Base-by-base conservation (phyloP, 2,113 vertebrate species). In the Sebastes schlegelii region DNA sequence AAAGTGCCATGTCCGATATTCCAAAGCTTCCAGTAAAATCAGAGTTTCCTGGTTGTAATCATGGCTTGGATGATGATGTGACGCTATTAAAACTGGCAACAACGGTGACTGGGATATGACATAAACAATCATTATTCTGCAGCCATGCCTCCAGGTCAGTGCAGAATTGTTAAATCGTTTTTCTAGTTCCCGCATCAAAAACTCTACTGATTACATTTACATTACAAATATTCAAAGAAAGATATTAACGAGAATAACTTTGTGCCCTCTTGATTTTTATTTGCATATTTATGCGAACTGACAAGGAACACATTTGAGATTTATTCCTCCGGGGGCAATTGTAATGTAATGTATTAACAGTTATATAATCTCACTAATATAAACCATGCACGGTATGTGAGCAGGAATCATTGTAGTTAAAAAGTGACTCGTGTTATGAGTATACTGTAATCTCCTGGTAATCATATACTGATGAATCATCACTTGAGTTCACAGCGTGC, bases 351-450 rank as follows among this genome's bases (percentile, higher is more conserved):
- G 46, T 40, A 62, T 51, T 6, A 52, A 63, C 8, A 40, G 60
- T 77, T n/a, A 58, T 21, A 21, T 49, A 5, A n/a, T 49, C 43
- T 2, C 10, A 48, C 46, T 48, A 57, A n/a, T 48, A 48, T 48
- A 57, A 77, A 48, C 12, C 10, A 48, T 55, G 5, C 5, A 16
- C 1, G 16, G 42, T 67, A n/a, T 68, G 54, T 42, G 65, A 78
- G 76, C 65, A 61, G 76, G 76, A 69, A 69, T 69, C 9, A 69
- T 19, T 69, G 45, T 21, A 21, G 63, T 60, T 60, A 68, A 67
- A 34, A 60, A 55, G 55, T 79, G 65, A 79, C 45, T 69, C 45
- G 12, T 69, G 19, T 61, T 69, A n/a, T 68, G 54, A 67, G 54
- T 60, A 19, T 7, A 68, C 26, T 49, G 76, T 45, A 51, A 60